These are phyloP conservation scores for Sinopyrophorus schimmeli DNA, from an alignment of 2,888 invertebrate genomes.

Conservation along the genomic window DNA sequence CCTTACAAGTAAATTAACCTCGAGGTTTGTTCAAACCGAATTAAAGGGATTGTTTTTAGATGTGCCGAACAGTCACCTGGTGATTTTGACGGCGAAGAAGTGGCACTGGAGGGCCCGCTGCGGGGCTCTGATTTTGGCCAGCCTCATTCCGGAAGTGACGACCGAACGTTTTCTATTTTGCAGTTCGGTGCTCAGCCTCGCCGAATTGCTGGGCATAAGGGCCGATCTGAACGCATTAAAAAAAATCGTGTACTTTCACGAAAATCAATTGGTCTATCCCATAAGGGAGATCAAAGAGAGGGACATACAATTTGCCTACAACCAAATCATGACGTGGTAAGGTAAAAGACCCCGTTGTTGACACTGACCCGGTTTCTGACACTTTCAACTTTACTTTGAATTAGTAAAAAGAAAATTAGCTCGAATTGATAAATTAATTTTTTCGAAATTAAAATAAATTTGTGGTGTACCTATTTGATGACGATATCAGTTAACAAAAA, in stretches of 20 bases:
- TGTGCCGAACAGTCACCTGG: constrained; percentile 53
- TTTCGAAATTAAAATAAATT: not conserved
- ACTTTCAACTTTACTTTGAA: too few species aligned
- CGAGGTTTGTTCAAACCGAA: too few species aligned
- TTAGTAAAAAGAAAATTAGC: too few species aligned
- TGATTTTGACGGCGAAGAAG: constrained; percentile 69
- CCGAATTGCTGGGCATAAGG: constrained; percentile 69
- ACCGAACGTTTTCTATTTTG: constrained; percentile 64
- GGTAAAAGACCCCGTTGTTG: constrained; percentile 24
- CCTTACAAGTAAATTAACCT: constrained; percentile 37
- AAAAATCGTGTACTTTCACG: constrained; percentile 77
- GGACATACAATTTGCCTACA: constrained; percentile 77
- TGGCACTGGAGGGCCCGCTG: constrained; percentile 79
- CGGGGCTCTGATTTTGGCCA: constrained; percentile 65
- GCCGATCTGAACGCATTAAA: constrained; percentile 62
- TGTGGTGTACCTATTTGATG: too few species aligned
- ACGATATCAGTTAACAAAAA: too few species aligned
- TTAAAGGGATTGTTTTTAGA: constrained; percentile 29
- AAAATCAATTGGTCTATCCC: constrained; percentile 76
- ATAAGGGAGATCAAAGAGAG: constrained; percentile 65
- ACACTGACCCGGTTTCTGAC: too few species aligned
- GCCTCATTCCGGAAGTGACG: constrained; percentile 60
- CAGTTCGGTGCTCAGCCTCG: constrained; percentile 70
- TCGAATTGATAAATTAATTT: not conserved
- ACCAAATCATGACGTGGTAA: constrained; percentile 72